Base-by-base conservation (phyloP, 64 coral and sea anemone genomes). In the Pocillopora damicornis region DNA sequence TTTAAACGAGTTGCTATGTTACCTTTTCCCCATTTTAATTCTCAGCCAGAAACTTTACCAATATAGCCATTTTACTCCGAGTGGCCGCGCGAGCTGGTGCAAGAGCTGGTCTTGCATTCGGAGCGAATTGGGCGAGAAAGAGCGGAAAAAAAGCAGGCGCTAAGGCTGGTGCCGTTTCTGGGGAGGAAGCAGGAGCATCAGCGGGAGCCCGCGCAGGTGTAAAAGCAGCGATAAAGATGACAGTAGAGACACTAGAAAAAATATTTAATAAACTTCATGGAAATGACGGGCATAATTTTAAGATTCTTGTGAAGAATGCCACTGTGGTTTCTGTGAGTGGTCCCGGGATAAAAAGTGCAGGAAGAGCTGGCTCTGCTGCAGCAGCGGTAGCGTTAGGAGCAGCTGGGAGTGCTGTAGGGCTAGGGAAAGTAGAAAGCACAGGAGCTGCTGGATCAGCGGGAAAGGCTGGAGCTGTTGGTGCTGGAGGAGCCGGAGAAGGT, bases 101-200 rank as follows among this genome's bases (percentile, higher is more conserved):
- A 9, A 77, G 30, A 22, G 87, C 87, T 22, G 87, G 87, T 7
- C 30, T 67, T 5, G 15, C 73, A 16, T 59, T 76, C 56, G 87
- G 87, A 12, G 75, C 22, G 13, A 16, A 66, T 3, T 75, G 73
- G 63, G 87, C 75, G 2, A 18, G 37, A 4, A 34, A 38, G 37
- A 77, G n/a, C 25, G 87, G 87, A 18, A 76, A 61, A 59, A 88
- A 79, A 58, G 87, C 87, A 16, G 87, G 87, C 18, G 76, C 75
- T 3, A 79, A 77, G 69, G 93, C 93, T 37, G 93, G 93, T 35
- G 88, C 88, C 74, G 9, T 80, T 22, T 76, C 93, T 13, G 93
- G 93, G 42, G 61, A 22, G 11, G 63, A 88, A 17, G 75, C 88
- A 59, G 93, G 93, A 16, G 66, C 83, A 2, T 71, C 86, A 25